A percentile compares a stretch with the other conserved stretches of the same genome.
Conservation (phyloP, 1,140 invertebrate species). For the Cydia fagiglandana region DNA sequence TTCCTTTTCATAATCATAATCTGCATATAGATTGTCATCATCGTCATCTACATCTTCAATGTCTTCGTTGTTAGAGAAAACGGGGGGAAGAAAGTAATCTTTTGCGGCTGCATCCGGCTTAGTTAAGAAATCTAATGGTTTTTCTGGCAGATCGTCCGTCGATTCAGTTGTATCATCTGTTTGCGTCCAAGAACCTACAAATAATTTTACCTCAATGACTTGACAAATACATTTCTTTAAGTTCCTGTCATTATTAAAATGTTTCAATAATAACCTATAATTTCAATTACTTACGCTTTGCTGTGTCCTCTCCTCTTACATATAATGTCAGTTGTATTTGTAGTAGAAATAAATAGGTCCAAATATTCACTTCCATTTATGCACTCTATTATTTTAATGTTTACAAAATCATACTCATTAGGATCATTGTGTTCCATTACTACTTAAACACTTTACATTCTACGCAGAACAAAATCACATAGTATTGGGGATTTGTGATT, state of each 20-base stretch:
- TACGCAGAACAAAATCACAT: background rate
- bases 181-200: slow-evolving; percentile 19
- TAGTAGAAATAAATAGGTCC: slow-evolving; percentile 58
- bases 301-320: slow-evolving; percentile 51
- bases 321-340: slow-evolving; percentile 51
- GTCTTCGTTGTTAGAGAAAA: slow-evolving; percentile 61
- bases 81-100: slow-evolving; percentile 68
- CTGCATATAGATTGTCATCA: slow-evolving; percentile 60
- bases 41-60: slow-evolving; percentile 62
- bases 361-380: slow-evolving; percentile 76
- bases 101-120: slow-evolving; percentile 56
- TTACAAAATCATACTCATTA: slow-evolving; percentile 52
- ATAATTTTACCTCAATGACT: background rate
- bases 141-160: slow-evolving; percentile 50
- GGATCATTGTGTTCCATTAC: slow-evolving; percentile 67
- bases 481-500: slow-evolving; percentile 2
- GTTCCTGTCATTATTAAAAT: slow-evolving; percentile 6
- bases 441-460: slow-evolving; percentile 41
- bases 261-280: background rate
- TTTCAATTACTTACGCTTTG: slow-evolving; percentile 56
- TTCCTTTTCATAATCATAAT: slow-evolving; percentile 73
- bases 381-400: slow-evolving; percentile 48
- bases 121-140: slow-evolving; percentile 55
- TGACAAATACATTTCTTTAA: background rate
- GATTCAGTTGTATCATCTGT: slow-evolving; percentile 51